Conservation (phyloP, 2,888 invertebrate species). For the Lathronympha strigana region DNA sequence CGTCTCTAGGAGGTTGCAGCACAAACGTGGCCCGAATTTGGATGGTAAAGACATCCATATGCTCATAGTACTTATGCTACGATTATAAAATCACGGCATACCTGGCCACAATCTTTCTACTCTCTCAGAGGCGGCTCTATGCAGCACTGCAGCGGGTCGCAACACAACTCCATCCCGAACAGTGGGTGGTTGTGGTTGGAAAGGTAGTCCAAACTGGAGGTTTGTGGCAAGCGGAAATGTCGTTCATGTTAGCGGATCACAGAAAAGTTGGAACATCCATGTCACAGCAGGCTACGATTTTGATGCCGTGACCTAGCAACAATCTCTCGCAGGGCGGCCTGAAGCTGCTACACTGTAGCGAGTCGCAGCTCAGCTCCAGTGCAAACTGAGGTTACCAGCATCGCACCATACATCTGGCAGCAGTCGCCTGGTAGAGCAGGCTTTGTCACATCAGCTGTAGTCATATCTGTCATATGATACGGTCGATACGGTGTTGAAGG, state of each 20-base stretch:
- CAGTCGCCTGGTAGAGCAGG: neutral
- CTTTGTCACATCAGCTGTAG: no score
- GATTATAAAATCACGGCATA: no score
- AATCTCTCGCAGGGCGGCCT: conserved; percentile 51
- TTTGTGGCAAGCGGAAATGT: conserved; percentile 86
- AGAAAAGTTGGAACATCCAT: no score
- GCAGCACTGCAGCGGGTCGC: conserved; percentile 78
- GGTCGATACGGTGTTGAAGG: no score
- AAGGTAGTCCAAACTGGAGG: conserved; percentile 86
- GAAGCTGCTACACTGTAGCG: conserved; percentile 75
- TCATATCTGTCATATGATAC: no score
- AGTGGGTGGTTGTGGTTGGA: conserved; percentile 84
- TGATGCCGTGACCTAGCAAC: no score
- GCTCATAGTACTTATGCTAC: no score
- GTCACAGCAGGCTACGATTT: no score
- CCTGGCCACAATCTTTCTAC: conserved; percentile 63
- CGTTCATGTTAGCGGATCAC: no score
- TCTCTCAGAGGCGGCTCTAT: conserved; percentile 64
- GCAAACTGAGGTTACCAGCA: neutral
- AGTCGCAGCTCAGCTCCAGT: conserved; percentile 69
- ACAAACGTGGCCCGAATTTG: no score
- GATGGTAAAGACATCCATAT: no score
- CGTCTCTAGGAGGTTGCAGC: no score
- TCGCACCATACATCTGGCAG: neutral
- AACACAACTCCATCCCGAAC: conserved; percentile 82